These are phyloP conservation scores for Omphaloscelis lunosa DNA, from an alignment of 2,888 invertebrate genomes.

Conservation along the genomic window DNA sequence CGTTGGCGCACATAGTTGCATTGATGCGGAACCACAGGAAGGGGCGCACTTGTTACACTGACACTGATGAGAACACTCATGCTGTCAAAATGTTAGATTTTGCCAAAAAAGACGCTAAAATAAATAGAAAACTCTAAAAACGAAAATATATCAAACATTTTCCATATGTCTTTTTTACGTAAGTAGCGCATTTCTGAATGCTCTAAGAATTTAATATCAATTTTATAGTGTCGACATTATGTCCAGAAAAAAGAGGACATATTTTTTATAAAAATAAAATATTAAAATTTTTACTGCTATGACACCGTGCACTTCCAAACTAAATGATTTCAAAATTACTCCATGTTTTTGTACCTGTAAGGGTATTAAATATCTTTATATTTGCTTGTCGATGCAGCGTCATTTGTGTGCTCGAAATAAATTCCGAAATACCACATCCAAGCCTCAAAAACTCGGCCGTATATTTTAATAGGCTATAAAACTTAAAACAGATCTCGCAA, in stretches of 20 bases:
- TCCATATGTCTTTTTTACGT: constrained; percentile 15
- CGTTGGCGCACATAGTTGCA: constrained; percentile 57
- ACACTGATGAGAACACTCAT: constrained; percentile 47
- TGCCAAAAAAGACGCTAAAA: constrained; percentile 24
- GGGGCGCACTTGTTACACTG: constrained; percentile 38
- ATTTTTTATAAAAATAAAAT: constrained; percentile 4
- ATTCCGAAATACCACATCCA: constrained; percentile 40
- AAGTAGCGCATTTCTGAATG: constrained; percentile 6
- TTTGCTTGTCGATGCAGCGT: constrained; percentile 37
- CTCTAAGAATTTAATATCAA: constrained; percentile 23
- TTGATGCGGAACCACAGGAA: constrained; percentile 61
- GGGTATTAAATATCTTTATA: constrained; percentile 30
- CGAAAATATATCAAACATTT: constrained; percentile 2
- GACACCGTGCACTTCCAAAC: constrained; percentile 30
- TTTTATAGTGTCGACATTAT: constrained; percentile 6
- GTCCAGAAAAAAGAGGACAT: constrained; percentile 10
- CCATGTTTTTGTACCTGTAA: constrained; percentile 29
- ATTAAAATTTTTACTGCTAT: constrained; percentile 18
- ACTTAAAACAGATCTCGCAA: constrained; percentile 31
- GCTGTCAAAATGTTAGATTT: constrained; percentile 26
- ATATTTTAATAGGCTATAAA: constrained; percentile 67
- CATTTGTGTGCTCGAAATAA: constrained; percentile 58
- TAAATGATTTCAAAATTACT: constrained; percentile 46
- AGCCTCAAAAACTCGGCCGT: constrained; percentile 61
- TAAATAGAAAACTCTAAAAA: constrained; percentile 30